Conservation (phyloP, 2,888 invertebrate genomes). For the Caradrina clavipalpis region DNA sequence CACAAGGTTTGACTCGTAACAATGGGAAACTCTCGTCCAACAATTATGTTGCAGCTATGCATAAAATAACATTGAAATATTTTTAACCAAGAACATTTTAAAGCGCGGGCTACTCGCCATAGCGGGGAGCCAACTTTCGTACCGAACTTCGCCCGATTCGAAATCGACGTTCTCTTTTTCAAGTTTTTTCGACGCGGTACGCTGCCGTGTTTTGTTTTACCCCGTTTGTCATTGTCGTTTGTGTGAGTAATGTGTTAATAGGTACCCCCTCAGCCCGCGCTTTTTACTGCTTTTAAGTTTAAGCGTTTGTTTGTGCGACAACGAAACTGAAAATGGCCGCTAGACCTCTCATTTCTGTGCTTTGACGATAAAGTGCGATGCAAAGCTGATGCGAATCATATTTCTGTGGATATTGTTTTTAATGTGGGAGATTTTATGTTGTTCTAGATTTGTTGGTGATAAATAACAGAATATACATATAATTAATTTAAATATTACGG, state of each 20-base stretch:
- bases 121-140: conserved; percentile 69
- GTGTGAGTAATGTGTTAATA: conserved; percentile 79
- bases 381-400: conserved; percentile 37
- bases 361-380: conserved; percentile 36
- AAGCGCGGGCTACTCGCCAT: conserved; percentile 36
- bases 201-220: conserved; percentile 71
- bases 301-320: conserved; percentile 73
- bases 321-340: conserved; percentile 72
- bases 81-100: conserved; percentile 51
- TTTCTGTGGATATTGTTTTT: conserved; percentile 14
- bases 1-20: conserved; percentile 2
- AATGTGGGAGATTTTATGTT: background rate
- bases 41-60: conserved; percentile 14
- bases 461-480: no score
- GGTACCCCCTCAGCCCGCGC: conserved; percentile 69
- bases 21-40: conserved; percentile 5
- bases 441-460: background rate
- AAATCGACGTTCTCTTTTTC: conserved; percentile 73
- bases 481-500: no score
- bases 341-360: conserved; percentile 59
- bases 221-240: conserved; percentile 76
- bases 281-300: conserved; percentile 73
- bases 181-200: conserved; percentile 69
- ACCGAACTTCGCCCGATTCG: conserved; percentile 72
- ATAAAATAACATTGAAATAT: conserved; percentile 46